Base-by-base conservation (phyloP, 2,113 vertebrate species). In the Carlito syrichta region DNA sequence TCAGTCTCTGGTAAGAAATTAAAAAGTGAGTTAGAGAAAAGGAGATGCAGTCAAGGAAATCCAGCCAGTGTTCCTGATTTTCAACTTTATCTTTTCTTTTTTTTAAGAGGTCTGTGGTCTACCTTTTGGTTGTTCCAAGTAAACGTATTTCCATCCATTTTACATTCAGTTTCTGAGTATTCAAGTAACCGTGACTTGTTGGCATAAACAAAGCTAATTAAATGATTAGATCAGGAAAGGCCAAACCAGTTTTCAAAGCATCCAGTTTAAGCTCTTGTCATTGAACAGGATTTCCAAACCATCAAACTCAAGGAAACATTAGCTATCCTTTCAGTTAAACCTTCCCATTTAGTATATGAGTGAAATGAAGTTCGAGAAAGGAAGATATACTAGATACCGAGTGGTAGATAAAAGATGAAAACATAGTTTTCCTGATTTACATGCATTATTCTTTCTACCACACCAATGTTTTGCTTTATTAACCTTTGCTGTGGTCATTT, bases 191-290 rank as follows among this genome's bases (percentile, higher is more conserved):
- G 20, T 89, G 69, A 92, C 83, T 87, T 93, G 9, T 89, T 90
- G 50, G 78, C 27, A 66, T 96, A 56, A 60, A 69, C 32, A 38
- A 63, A 69, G 62, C 89, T 95, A 97, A 56, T 71, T 84, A 89
- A 94, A 66, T 79, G 17, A 95, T 78, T 50, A 93, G n/a, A 30
- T 93, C 14, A 79, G 68, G 10, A 84, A 82, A 85, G 17, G n/a
- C 52, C 20, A 84, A 60, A 93, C 54, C 13, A 48, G 16, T 85
- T 50, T 95, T 60, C 20, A 48, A 62, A 86, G 5, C 50, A 43
- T 88, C 27, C 30, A 22, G 35, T 69, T 91, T 88, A 95, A 88
- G 68, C 43, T 82, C 52, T 95, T 95, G 5, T 96, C 63, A 71
- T 79, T 54, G 79, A 74, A 92, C 71, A 91, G 56, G 95, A 43